These are phyloP conservation scores for Macroteleia sp. DNA, from an alignment of 2,888 invertebrate species.

Conservation along the genomic window DNA sequence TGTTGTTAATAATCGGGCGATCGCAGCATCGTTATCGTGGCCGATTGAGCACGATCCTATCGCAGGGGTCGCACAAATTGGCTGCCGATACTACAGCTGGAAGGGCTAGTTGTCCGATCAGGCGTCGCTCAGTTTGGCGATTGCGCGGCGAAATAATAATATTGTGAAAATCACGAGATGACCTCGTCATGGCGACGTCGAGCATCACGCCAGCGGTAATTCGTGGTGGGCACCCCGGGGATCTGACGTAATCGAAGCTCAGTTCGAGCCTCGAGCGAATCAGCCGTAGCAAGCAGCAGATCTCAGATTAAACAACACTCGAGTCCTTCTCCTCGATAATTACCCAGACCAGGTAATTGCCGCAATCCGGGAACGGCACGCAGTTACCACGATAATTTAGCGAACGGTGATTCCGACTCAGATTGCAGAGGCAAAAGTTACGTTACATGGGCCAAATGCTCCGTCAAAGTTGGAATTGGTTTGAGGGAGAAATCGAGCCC, in stretches of 20 bases:
- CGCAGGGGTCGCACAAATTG: slow-evolving; percentile 21
- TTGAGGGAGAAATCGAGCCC: slow-evolving; percentile 69
- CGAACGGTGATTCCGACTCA: slow-evolving; percentile 81
- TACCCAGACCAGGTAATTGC: slow-evolving; percentile 81
- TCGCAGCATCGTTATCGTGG: slow-evolving; percentile 41
- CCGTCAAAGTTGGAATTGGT: slow-evolving; percentile 82
- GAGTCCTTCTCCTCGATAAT: slow-evolving; percentile 82
- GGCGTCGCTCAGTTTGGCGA: slow-evolving; percentile 29
- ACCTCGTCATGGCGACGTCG: slow-evolving; percentile 43
- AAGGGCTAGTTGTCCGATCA: slow-evolving; percentile 15
- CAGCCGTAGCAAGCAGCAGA: slow-evolving; percentile 72
- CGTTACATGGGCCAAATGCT: slow-evolving; percentile 69
- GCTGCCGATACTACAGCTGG: slow-evolving; percentile 13
- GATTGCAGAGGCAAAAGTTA: slow-evolving; percentile 82
- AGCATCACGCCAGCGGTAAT: slow-evolving; percentile 48
- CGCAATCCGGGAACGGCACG: slow-evolving; percentile 81
- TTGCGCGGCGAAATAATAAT: slow-evolving; percentile 72
- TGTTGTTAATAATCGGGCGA: slow-evolving; percentile 43
- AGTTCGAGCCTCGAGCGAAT: slow-evolving; percentile 60
- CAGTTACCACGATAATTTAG: slow-evolving; percentile 82
- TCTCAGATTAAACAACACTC: slow-evolving; percentile 83
- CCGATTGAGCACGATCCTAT: slow-evolving; percentile 64
- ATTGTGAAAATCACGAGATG: slow-evolving; percentile 76
- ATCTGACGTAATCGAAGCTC: slow-evolving; percentile 77
- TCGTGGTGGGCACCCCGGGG: slow-evolving; percentile 60